These are phyloP conservation scores for Pogonognathellus flavescens DNA, from an alignment of 1,140 invertebrate species.

Conservation along the genomic window DNA sequence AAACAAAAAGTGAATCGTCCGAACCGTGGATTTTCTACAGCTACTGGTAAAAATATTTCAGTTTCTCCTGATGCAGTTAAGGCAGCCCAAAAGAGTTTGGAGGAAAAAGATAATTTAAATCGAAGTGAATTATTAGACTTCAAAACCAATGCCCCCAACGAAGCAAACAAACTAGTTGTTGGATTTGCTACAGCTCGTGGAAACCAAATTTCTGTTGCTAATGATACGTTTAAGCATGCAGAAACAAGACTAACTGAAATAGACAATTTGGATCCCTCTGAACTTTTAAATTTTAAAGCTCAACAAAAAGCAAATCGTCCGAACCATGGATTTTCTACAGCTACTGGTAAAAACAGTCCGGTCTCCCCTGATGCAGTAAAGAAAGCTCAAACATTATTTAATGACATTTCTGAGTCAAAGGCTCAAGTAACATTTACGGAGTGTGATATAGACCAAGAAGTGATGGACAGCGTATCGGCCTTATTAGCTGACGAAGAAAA, in stretches of 20 bases:
- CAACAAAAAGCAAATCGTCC: neutral
- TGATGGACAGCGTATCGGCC: conserved; percentile 66
- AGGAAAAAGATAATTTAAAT: neutral
- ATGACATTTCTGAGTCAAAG: neutral
- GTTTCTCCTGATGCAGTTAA: neutral
- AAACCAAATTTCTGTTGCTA: neutral
- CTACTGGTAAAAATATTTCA: neutral
- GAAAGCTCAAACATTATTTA: neutral
- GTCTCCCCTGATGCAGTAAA: neutral
- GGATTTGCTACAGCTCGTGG: conserved; percentile 6
- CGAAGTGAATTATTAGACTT: neutral
- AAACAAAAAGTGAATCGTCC: neutral
- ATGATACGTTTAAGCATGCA: neutral
- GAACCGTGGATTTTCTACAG: neutral
- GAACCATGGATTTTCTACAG: neutral
- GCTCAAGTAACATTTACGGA: conserved; percentile 21
- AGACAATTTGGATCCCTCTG: neutral
- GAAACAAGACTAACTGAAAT: neutral
- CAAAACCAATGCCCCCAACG: neutral
- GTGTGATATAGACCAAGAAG: conserved; percentile 57
- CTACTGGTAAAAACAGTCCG: neutral
- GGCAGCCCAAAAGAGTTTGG: neutral
- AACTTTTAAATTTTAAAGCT: neutral
- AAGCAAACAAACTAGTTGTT: neutral
- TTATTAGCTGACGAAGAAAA: conserved; percentile 68